phyloP scores from a whole-genome alignment of 2,797 vertebrate genomes.

The Serranus cabrilla region DNA sequence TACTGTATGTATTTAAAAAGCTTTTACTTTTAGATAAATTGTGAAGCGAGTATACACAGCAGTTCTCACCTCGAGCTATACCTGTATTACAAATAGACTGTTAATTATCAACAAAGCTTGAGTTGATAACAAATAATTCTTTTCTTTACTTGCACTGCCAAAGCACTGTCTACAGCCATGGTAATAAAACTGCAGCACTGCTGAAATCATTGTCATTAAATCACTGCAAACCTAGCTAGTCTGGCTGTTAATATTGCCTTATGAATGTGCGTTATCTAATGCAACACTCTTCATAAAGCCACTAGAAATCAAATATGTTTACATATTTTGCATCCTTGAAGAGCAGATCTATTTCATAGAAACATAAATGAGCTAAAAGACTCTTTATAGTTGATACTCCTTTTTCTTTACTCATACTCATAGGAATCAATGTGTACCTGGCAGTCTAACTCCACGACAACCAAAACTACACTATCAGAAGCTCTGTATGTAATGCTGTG shows the following conservation, averaged over 20 bases:
- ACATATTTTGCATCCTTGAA: neutral
- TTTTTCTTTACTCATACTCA: neutral
- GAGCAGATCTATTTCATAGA: neutral
- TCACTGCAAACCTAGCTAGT: neutral
- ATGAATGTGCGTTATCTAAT: neutral
- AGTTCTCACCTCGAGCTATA: neutral
- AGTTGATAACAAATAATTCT: neutral
- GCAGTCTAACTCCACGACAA: neutral
- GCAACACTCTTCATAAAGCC: neutral
- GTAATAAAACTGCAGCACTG: conserved; percentile 2
- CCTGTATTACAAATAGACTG: neutral
- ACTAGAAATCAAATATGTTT: neutral
- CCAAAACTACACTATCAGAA: conserved; percentile 17
- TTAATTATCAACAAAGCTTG: conserved; percentile 7
- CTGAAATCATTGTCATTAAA: neutral
- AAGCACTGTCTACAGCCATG: neutral
- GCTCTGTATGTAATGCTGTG: conserved; percentile 2
- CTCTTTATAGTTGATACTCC: neutral
- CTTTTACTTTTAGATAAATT: neutral
- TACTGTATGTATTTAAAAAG: neutral
- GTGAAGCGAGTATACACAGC: neutral
- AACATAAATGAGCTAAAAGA: neutral
- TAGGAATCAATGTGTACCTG: conserved; percentile 7
- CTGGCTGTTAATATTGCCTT: neutral
- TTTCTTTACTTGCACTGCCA: neutral